Percentiles rank a stretch among this genome's conserved stretches.
phyloP scores from a whole-genome alignment of 1,140 invertebrate genomes.

The Diorhabda elongata region DNA sequence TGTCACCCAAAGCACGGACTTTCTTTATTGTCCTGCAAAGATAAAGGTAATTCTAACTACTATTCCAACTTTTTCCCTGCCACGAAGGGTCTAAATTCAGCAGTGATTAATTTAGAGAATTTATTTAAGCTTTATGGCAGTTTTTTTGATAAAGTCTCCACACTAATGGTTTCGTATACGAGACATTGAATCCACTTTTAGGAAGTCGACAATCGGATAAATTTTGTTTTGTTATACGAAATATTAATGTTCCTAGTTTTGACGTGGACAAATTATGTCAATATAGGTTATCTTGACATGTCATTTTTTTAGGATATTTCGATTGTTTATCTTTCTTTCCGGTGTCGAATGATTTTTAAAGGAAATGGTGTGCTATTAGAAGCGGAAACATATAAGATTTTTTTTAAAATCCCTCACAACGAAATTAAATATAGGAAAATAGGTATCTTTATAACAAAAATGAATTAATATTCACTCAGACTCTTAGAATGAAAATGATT shows the following conservation, averaged over 20 bases:
- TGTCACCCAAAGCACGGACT: constrained; percentile 17
- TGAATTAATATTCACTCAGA: too few relatives aligned
- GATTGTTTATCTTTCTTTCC: not conserved
- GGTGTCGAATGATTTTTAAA: not conserved
- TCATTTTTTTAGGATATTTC: constrained; percentile 3
- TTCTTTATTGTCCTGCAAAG: constrained; percentile 17
- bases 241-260: constrained; percentile 6
- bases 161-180: constrained; percentile 9
- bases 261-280: not conserved
- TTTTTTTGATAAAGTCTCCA: constrained; percentile 15
- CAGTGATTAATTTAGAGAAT: constrained; percentile 18
- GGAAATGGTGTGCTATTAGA: not conserved
- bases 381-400: too few relatives aligned
- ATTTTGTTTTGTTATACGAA: constrained; percentile 16
- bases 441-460: too few relatives aligned
- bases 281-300: constrained; percentile 3
- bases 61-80: constrained; percentile 18
- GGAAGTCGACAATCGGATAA: constrained; percentile 11
- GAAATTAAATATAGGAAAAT: too few relatives aligned
- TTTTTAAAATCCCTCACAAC: too few relatives aligned
- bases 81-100: not conserved
- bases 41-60: constrained; percentile 16
- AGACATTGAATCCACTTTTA: constrained; percentile 10
- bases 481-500: too few relatives aligned
- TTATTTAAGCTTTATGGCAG: constrained; percentile 17